phyloP scores from a whole-genome alignment of 2,888 invertebrate species.

The Dryocosmus kuriphilus region DNA sequence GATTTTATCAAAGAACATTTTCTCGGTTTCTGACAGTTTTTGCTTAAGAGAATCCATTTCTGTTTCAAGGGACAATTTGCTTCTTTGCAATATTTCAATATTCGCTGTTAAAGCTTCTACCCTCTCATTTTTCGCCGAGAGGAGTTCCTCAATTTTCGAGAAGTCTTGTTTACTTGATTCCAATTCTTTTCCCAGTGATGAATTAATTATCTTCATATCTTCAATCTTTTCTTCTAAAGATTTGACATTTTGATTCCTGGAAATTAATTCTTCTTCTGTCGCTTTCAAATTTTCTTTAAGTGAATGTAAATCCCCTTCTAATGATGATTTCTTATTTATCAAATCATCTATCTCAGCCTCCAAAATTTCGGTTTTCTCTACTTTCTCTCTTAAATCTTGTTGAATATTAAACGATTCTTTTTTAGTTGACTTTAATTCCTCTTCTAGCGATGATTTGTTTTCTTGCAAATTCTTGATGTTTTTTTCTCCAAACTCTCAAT shows the following conservation, averaged over 20 bases:
- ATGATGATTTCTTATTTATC: background rate
- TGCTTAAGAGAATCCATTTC: background rate
- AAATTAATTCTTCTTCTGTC: background rate
- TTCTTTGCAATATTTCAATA: conserved; percentile 5
- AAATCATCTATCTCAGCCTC: background rate
- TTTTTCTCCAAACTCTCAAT: background rate
- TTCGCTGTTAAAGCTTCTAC: conserved; percentile 25
- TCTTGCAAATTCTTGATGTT: background rate
- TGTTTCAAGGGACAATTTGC: background rate
- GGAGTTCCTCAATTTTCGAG: background rate
- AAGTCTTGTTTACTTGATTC: background rate
- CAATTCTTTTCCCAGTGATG: background rate
- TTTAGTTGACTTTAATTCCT: background rate
- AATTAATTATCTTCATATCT: background rate
- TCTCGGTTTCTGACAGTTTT: conserved; percentile 15
- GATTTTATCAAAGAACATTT: background rate
- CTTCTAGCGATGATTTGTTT: background rate
- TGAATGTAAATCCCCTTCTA: conserved; percentile 9
- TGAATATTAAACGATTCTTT: background rate
- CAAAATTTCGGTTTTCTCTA: background rate
- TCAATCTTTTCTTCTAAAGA: conserved; percentile 7
- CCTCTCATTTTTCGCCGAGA: conserved; percentile 6
- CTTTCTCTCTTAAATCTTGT: background rate
- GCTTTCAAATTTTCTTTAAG: background rate
- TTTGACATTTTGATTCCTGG: background rate